These are phyloP conservation scores for Nautilus pompilius DNA, from an alignment of 1,140 invertebrate genomes.

Conservation along the genomic window DNA sequence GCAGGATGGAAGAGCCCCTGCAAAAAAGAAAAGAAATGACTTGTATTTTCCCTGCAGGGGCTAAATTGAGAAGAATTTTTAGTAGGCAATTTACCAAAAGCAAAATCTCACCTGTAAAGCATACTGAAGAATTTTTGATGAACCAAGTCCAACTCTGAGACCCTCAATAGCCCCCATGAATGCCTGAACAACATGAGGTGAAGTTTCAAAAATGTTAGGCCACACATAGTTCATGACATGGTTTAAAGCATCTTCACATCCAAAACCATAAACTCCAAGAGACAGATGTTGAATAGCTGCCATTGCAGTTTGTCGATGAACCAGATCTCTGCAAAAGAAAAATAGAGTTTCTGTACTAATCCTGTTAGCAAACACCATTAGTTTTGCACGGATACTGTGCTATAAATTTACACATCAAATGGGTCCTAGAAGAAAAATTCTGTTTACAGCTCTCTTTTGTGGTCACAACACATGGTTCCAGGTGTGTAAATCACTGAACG, in stretches of 20 bases:
- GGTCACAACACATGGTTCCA: no score
- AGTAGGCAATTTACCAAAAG: neutral
- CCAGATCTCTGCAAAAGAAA: slow-evolving; percentile 77
- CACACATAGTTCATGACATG: slow-evolving; percentile 98
- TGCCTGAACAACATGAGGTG: slow-evolving; percentile 98
- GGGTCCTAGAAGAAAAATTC: no score
- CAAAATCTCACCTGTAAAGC: slow-evolving; percentile 72
- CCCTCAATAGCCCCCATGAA: slow-evolving; percentile 99
- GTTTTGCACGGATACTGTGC: no score
- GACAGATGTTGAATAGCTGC: slow-evolving; percentile 99
- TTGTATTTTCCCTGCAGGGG: neutral
- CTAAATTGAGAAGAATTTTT: neutral
- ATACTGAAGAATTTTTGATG: slow-evolving; percentile 95
- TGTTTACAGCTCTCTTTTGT: no score
- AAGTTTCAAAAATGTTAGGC: slow-evolving; percentile 99
- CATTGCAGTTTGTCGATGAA: slow-evolving; percentile 98
- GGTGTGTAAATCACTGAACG: no score
- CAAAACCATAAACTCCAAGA: slow-evolving; percentile 96
- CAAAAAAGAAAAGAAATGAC: slow-evolving; percentile 23
- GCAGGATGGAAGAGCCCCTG: slow-evolving; percentile 98
- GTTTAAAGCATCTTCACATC: slow-evolving; percentile 96
- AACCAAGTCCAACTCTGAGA: slow-evolving; percentile 90
- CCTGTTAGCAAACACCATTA: no score
- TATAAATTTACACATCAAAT: no score
- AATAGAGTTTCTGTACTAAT: no score